These are phyloP conservation scores for Bryconaethiops microstoma DNA, from an alignment of 2,797 vertebrate species.

Conservation along the genomic window DNA sequence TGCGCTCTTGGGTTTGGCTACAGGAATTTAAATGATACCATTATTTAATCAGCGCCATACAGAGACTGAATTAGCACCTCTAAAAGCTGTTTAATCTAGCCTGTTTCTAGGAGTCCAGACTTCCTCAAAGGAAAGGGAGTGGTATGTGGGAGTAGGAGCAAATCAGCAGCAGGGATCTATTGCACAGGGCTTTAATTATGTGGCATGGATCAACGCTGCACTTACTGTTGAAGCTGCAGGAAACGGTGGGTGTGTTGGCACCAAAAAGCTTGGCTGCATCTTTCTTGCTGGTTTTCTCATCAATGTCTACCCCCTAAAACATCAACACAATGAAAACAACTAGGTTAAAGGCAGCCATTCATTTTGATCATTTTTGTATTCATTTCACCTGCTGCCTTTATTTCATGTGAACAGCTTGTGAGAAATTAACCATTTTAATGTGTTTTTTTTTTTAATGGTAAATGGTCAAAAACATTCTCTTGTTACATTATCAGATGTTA, in stretches of 20 bases:
- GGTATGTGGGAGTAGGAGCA: slow-evolving; percentile 29
- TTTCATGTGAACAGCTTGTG: too few species aligned
- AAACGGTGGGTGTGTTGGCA: slow-evolving; percentile 93
- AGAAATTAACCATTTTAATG: too few species aligned
- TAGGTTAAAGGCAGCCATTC: background rate
- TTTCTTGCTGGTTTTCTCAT: slow-evolving; percentile 81
- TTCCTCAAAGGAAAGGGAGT: slow-evolving; percentile 52
- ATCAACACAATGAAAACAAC: slow-evolving; percentile 28
- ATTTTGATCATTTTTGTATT: background rate
- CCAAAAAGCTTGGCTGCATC: slow-evolving; percentile 85
- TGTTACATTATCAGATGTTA: background rate
- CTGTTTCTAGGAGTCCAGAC: slow-evolving; percentile 15
- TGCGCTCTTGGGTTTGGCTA: background rate
- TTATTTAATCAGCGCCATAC: slow-evolving; percentile 56
- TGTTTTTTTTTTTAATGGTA: too few species aligned
- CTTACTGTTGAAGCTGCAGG: slow-evolving; percentile 92
- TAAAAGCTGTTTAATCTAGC: slow-evolving; percentile 20
- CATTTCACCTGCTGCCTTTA: background rate
- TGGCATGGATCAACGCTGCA: slow-evolving; percentile 58
- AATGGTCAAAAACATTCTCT: background rate
- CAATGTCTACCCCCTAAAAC: slow-evolving; percentile 87
- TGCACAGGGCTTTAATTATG: slow-evolving; percentile 40
- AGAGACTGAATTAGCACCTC: slow-evolving; percentile 1
- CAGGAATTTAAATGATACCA: slow-evolving; percentile 37
- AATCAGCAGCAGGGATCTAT: slow-evolving; percentile 47